Conservation (phyloP, 2,888 invertebrate species). For the Ochropleura leucogaster region DNA sequence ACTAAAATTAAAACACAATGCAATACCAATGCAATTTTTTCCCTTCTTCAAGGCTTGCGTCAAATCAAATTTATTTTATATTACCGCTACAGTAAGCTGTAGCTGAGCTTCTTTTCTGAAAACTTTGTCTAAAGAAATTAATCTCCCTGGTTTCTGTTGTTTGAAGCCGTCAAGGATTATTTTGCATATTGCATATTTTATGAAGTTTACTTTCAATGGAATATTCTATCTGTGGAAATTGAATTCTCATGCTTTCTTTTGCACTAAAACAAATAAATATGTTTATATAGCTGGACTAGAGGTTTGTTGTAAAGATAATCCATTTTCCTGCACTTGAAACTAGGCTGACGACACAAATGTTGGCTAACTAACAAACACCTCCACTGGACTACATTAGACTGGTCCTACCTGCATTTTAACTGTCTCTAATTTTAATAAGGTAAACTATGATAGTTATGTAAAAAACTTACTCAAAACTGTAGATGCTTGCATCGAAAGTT, state of each 20-base stretch:
- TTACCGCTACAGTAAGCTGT: not conserved
- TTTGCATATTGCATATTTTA: not conserved
- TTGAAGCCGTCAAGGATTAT: not conserved
- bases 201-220: not conserved
- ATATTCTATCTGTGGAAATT: not conserved
- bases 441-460: not conserved
- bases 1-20: not conserved
- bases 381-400: not conserved
- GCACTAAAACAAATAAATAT: not conserved
- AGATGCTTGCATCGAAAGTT: slow-evolving; percentile 92
- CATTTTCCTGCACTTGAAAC: not conserved
- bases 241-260: not conserved
- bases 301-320: not conserved
- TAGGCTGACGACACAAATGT: not conserved
- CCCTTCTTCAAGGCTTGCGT: not conserved
- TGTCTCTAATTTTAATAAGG: not conserved
- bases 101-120: not conserved
- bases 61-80: not conserved
- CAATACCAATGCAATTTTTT: not conserved
- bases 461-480: slow-evolving; percentile 93
- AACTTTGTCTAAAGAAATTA: not conserved
- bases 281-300: not conserved
- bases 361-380: not conserved
- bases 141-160: not conserved
- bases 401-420: not conserved